Base-by-base conservation (phyloP, 1,140 invertebrate genomes). In the Cardiocondyla obscurior region DNA sequence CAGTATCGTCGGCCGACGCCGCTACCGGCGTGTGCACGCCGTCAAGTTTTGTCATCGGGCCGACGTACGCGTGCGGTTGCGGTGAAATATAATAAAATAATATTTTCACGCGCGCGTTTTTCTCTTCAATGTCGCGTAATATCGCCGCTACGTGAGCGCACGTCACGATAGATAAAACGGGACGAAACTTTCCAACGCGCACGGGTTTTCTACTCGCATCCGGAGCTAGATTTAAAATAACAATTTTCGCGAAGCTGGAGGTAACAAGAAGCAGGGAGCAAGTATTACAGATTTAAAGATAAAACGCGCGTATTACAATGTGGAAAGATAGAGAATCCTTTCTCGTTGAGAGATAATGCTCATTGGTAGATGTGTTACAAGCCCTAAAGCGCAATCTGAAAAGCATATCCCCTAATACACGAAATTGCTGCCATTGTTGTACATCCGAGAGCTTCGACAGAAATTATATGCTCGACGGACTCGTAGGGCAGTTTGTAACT, bases 81-180 rank as follows among this genome's bases (percentile, higher is more conserved):
- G 22, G 22, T 62, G n/a, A 69, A 79, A 69, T 76, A 76, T 64
- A 83, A 79, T 85, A 69, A 81, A 84, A 77, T 79, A 73, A 81
- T 70, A 67, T 83, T 85, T 81, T 42, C 44, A 25, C 30, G 5
- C 12, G 39, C 39, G 25, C 30, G 10, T 10, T 22, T 12, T 28
- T 19, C 16, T 16, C 30, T 36, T n/a, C 36, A 19, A 19, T 39
- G 12, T 30, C 19, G 62, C 49, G 16, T 42, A 25, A 65, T 65
- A 19, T 30, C 57, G 30, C 3, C 57, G 28, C 14, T 46, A 49
- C 36, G 10, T 39, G 33, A 22, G 14, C 28, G 25, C 44, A 58
- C 30, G 36, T 55, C 22, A 8, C 4, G 28, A 28, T 42, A 58
- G 36, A 33, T n/a, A 58, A n/a, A 70, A 73, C 19, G 22, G 14